Evolutionary conservation across 1,140 invertebrate species (phyloP).

Genomic region (Solenopsis invicta): DNA sequence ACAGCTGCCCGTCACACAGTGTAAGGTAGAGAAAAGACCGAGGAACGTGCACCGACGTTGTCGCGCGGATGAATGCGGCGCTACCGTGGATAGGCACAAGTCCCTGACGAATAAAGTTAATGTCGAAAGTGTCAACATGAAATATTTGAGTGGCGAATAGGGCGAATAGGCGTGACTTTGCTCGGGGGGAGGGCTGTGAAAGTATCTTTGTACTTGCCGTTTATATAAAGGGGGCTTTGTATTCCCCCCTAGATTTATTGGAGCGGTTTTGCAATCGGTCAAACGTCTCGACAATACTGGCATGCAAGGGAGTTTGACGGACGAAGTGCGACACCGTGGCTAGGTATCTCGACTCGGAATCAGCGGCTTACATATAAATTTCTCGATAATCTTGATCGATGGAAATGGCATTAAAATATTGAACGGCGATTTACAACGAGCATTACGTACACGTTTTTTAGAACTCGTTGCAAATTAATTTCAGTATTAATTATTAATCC

Average conservation of each 20-base stretch:
- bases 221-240: slow-evolving; percentile 59
- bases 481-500: not conserved
- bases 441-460: not conserved
- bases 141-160: slow-evolving; percentile 74
- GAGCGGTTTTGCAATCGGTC: slow-evolving; percentile 17
- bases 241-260: slow-evolving; percentile 59
- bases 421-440: not conserved
- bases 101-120: slow-evolving; percentile 74
- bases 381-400: not conserved
- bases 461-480: not conserved
- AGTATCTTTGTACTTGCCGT: slow-evolving; percentile 46
- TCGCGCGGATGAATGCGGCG: slow-evolving; percentile 61
- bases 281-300: not conserved
- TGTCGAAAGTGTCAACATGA: slow-evolving; percentile 75
- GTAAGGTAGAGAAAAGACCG: slow-evolving; percentile 58
- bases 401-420: not conserved
- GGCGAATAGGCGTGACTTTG: slow-evolving; percentile 66
- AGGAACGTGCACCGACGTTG: slow-evolving; percentile 58
- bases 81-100: slow-evolving; percentile 64
- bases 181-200: slow-evolving; percentile 11
- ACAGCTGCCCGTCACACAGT: slow-evolving; percentile 63
- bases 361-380: not conserved
- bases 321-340: not conserved
- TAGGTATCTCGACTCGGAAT: not conserved
- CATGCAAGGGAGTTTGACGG: not conserved